Conservation (phyloP, 2,113 vertebrate genomes). For the Vanacampus margaritifer region DNA sequence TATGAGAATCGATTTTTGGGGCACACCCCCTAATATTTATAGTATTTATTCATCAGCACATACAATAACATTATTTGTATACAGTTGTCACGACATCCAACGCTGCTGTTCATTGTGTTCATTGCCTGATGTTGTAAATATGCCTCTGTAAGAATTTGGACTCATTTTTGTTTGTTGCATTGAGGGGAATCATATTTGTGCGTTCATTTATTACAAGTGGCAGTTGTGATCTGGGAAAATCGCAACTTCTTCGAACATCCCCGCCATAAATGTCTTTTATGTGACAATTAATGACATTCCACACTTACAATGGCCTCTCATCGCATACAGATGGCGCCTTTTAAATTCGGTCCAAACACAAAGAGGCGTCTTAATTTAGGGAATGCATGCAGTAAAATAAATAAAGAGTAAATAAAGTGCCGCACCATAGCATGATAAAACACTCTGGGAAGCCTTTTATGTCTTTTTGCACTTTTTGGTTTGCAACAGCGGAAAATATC, state of each 20-base stretch:
- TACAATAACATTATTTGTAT: too few relatives aligned
- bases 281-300: constrained; percentile 18
- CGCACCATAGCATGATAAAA: constrained; percentile 58
- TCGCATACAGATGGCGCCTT: constrained; percentile 50
- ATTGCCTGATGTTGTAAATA: neutral
- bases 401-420: constrained; percentile 30
- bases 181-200: neutral
- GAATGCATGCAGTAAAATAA: constrained; percentile 47
- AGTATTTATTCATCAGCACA: too few relatives aligned
- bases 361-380: constrained; percentile 37
- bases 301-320: constrained; percentile 25
- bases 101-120: neutral
- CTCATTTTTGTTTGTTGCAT: constrained; percentile 4
- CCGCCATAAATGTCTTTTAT: constrained; percentile 24
- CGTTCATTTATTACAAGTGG: constrained; percentile 16
- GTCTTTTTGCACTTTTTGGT: constrained; percentile 54
- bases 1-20: too few relatives aligned
- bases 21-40: too few relatives aligned
- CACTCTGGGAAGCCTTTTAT: constrained; percentile 56
- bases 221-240: constrained; percentile 7
- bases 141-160: constrained; percentile 6
- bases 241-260: constrained; percentile 12
- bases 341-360: constrained; percentile 51
- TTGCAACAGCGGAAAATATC: constrained; percentile 63
- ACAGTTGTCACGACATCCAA: too few relatives aligned